These are phyloP conservation scores for Strigamia transsilvanica DNA, from an alignment of 2,888 invertebrate species.

Conservation along the genomic window DNA sequence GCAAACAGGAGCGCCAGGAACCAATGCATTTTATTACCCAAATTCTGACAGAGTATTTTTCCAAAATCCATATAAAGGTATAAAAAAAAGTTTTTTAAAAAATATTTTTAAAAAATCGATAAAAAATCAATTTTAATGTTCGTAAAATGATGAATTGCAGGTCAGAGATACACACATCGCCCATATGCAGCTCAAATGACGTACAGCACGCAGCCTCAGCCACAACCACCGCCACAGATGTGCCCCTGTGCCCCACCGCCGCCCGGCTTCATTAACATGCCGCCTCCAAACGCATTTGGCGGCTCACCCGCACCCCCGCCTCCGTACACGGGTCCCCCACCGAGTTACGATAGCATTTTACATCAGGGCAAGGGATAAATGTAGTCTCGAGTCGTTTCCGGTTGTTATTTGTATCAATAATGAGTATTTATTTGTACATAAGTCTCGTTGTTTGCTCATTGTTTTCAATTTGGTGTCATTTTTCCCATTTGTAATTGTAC, in stretches of 20 bases:
- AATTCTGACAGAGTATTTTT: constrained; percentile 54
- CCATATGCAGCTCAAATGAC: no score
- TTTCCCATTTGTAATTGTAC: constrained; percentile 12
- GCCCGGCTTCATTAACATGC: background rate
- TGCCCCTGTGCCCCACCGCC: background rate
- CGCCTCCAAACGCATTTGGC: background rate
- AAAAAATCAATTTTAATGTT: no score
- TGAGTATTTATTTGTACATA: background rate
- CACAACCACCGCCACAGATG: constrained; percentile 11
- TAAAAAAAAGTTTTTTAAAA: no score
- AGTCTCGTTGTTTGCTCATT: background rate
- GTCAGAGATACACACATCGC: no score
- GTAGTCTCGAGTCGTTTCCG: background rate
- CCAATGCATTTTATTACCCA: constrained; percentile 54
- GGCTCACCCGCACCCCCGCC: constrained; percentile 7
- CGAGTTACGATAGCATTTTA: constrained; percentile 25
- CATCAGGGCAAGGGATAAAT: background rate
- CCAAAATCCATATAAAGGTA: constrained; percentile 52
- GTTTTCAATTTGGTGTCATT: background rate
- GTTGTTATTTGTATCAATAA: no score
- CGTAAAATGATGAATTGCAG: no score
- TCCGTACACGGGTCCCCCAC: constrained; percentile 2
- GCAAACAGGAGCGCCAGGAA: constrained; percentile 20
- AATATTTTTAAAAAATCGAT: no score
- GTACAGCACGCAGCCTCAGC: no score